These are phyloP conservation scores for Gymnodraco acuticeps DNA, from an alignment of 2,797 vertebrate species.

Conservation along the genomic window DNA sequence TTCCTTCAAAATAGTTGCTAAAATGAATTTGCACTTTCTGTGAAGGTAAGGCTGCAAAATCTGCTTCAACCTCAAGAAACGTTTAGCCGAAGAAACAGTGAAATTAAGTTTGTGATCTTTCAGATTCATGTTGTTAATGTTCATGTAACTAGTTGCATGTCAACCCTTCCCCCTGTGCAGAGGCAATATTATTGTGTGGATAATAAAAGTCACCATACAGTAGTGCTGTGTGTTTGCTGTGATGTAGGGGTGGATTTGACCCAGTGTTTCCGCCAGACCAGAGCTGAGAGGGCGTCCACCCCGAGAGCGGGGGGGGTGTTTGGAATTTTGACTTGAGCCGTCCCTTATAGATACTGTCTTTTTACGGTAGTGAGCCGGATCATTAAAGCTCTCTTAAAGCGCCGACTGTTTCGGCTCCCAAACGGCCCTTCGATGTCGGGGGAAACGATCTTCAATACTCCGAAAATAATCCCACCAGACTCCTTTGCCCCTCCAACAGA, in stretches of 20 bases:
- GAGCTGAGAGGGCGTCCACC: no score
- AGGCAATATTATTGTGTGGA: neutral
- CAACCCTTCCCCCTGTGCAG: conserved; percentile 8
- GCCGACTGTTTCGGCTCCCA: no score
- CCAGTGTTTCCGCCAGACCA: neutral
- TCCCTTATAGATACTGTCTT: no score
- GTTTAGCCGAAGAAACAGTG: neutral
- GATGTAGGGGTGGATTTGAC: conserved; percentile 15
- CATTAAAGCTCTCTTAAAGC: no score
- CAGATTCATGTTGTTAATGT: conserved; percentile 8
- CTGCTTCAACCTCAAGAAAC: conserved; percentile 4
- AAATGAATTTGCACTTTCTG: conserved; percentile 32
- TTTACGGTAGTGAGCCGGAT: no score
- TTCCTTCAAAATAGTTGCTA: conserved; percentile 23
- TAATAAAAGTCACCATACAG: neutral
- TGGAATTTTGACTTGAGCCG: no score
- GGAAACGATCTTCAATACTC: no score
- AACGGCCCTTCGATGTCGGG: no score
- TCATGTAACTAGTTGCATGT: neutral
- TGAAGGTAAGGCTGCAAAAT: conserved; percentile 10
- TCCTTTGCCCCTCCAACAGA: no score
- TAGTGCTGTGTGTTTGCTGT: conserved; percentile 32
- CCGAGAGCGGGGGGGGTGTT: no score
- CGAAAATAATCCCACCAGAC: no score
- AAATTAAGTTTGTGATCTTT: conserved; percentile 27